Evolutionary conservation across 1,140 invertebrate genomes (phyloP).

Genomic region (Centruroides sculpturatus): DNA sequence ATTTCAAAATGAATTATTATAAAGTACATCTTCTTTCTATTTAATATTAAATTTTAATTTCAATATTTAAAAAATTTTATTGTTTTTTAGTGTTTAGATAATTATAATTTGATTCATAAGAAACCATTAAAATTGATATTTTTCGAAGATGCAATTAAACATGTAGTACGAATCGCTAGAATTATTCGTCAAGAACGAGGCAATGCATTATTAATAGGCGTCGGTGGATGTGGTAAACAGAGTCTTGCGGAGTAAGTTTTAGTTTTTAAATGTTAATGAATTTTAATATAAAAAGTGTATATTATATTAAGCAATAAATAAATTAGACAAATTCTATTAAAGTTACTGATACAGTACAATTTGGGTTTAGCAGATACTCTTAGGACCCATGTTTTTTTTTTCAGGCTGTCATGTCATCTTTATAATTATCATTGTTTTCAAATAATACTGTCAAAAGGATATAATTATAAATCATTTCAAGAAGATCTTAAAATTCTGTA

Average conservation of each 20-base stretch:
- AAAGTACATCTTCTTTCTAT: too few species aligned
- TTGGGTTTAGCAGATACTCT: too few species aligned
- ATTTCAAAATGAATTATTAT: too few species aligned
- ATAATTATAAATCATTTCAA: slow-evolving; percentile 60
- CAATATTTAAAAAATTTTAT: too few species aligned
- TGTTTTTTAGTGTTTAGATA: slow-evolving; percentile 46
- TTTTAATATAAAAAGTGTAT: too few species aligned
- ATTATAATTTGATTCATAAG: slow-evolving; percentile 60
- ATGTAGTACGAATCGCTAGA: slow-evolving; percentile 64
- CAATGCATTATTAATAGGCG: slow-evolving; percentile 38
- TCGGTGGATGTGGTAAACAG: slow-evolving; percentile 76
- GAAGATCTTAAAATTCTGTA: slow-evolving; percentile 60
- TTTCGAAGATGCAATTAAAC: slow-evolving; percentile 83
- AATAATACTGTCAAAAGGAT: slow-evolving; percentile 67
- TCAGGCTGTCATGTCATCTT: slow-evolving; percentile 30
- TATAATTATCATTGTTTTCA: slow-evolving; percentile 54
- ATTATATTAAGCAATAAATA: too few species aligned
- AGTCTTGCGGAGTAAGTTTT: slow-evolving; percentile 58
- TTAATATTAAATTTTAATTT: too few species aligned
- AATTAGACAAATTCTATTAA: too few species aligned
- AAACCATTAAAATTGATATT: slow-evolving; percentile 62
- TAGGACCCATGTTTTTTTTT: too few species aligned
- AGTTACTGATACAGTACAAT: too few species aligned
- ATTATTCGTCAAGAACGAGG: slow-evolving; percentile 54
- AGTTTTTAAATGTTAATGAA: too few species aligned